Conservation (phyloP, 2,113 vertebrate species). For the Albula goreensis region DNA sequence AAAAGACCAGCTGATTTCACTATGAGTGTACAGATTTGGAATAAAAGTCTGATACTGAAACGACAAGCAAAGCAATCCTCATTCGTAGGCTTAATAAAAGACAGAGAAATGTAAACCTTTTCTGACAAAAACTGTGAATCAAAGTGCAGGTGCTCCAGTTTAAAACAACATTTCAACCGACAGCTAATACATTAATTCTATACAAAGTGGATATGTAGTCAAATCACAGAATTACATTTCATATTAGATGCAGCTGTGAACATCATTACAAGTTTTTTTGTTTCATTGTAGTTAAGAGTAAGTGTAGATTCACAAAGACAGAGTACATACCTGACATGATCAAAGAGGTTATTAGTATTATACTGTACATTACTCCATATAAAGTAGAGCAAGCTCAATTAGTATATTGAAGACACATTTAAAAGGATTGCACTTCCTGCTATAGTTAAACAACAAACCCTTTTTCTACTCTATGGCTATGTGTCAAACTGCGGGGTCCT, state of each 20-base stretch:
- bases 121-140: conserved; percentile 54
- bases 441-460: conserved; percentile 16
- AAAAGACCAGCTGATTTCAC: conserved; percentile 42
- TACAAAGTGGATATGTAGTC: conserved; percentile 33
- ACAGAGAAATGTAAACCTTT: conserved; percentile 44
- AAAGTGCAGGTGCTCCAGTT: conserved; percentile 82
- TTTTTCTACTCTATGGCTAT: conserved; percentile 10
- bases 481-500: not conserved
- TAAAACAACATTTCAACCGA: conserved; percentile 35
- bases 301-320: conserved; percentile 22
- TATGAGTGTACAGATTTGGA: conserved; percentile 44
- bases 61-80: conserved; percentile 31
- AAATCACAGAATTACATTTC: conserved; percentile 28
- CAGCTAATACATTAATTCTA: conserved; percentile 21
- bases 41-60: conserved; percentile 24
- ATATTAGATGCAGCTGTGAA: conserved; percentile 17
- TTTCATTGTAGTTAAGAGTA: conserved; percentile 16
- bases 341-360: conserved; percentile 56
- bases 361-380: conserved; percentile 59
- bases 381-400: conserved; percentile 60
- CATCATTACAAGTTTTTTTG: conserved; percentile 21
- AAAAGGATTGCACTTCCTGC: conserved; percentile 12
- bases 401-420: conserved; percentile 41
- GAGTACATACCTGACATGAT: conserved; percentile 55
- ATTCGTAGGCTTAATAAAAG: conserved; percentile 28